Percentiles rank a stretch among this genome's conserved stretches.
phyloP scores from a whole-genome alignment of 2,888 invertebrate genomes.

The Cosmopolites sordidus region DNA sequence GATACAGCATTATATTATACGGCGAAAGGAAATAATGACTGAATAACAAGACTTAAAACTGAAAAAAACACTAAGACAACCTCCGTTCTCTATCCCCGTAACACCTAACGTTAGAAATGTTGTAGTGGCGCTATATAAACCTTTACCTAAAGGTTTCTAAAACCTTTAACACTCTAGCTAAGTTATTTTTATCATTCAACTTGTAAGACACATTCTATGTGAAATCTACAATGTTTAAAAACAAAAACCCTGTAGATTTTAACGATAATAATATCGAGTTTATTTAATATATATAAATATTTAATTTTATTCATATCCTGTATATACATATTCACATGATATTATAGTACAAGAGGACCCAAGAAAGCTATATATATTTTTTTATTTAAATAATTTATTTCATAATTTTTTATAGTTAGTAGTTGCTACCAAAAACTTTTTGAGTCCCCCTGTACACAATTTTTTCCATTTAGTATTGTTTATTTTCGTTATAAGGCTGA shows the following conservation, averaged over 20 bases:
- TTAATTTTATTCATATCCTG: slow-evolving; percentile 1
- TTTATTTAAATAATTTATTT: slow-evolving; percentile 2
- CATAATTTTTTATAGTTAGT: background rate
- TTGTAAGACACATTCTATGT: slow-evolving; percentile 40
- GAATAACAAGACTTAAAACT: too few relatives aligned
- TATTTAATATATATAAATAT: slow-evolving; percentile 1
- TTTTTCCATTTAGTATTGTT: background rate
- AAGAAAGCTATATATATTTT: slow-evolving; percentile 1
- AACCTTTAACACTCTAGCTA: background rate
- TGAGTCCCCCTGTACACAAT: slow-evolving; percentile 9
- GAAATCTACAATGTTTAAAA: background rate
- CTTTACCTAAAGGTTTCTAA: slow-evolving; percentile 10
- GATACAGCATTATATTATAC: too few relatives aligned
- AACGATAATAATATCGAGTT: background rate
- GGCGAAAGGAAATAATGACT: too few relatives aligned
- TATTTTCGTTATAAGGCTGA: background rate
- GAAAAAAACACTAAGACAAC: background rate
- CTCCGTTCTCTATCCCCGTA: too few relatives aligned
- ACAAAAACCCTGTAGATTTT: too few relatives aligned
- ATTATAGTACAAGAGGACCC: background rate
- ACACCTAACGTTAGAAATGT: slow-evolving; percentile 45
- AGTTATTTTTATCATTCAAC: slow-evolving; percentile 35
- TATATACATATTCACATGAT: slow-evolving; percentile 2
- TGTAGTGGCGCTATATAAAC: slow-evolving; percentile 45
- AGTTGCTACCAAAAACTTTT: slow-evolving; percentile 18